Base-by-base conservation (phyloP, 2,888 invertebrate genomes). In the Hyalella azteca region DNA sequence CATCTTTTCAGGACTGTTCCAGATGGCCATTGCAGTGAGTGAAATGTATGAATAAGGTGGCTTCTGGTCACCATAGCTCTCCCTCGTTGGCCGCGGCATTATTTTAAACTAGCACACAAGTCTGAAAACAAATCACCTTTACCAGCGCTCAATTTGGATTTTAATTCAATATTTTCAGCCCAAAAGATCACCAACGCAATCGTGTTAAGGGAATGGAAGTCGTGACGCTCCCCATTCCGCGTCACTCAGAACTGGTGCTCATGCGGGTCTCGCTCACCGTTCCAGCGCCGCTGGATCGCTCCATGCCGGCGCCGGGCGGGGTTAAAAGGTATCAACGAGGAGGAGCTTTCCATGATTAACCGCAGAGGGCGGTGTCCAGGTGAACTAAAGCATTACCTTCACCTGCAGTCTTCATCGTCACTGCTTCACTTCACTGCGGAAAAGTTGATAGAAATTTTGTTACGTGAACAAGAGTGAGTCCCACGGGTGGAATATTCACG, bases 41-140 rank as follows among this genome's bases (percentile, higher is more conserved):
- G 98, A 97, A 88, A 99, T 99, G 90, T 99, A 99, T 73, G 98
- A 98, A 89, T 97, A 99, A 50, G 98, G 98, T 82, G 98, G 98
- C 89, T 99, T 99, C 89, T 98, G 97, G 88, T 97, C 97, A 88
- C 97, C 96, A 90, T 97, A 98, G 81, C 96, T 95, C 89, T 96
- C 97, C 86, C 97, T 93, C 87, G 96, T 95, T 86, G 97, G 97
- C 88, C 97, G 93, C 87, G 97, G 97, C 97, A 97, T 97, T 15
- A 48, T 73, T 54, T 26, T 26, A 29, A 54, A n/a, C n/a, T n/a
- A 26, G 54, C 26, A 29, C 54, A 54, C 54, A 54, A 13, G 41
- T 41, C 75, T 75, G 0, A 41, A 5, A 40, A 41, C 75, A 66
- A n/a, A 66, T 36, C 39, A 66, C 66, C 36, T 66, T 66, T n/a